These are phyloP conservation scores for Papilio machaon DNA, from an alignment of 1,140 invertebrate genomes.

Conservation along the genomic window DNA sequence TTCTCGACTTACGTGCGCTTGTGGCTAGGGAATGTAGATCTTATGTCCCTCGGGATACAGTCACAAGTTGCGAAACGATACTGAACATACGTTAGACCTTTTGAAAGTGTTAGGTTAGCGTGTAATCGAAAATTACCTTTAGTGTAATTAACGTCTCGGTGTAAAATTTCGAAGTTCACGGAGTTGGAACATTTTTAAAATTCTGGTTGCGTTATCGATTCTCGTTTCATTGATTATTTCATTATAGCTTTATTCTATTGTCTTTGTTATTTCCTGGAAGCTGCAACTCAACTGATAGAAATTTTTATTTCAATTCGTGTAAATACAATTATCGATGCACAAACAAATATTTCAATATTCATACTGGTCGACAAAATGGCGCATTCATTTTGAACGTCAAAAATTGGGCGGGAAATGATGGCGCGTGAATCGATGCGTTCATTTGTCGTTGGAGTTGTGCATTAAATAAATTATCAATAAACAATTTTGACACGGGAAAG, in stretches of 20 bases:
- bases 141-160: conserved; percentile 53
- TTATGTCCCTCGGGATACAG: conserved; percentile 55
- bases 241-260: background rate
- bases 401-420: conserved; percentile 53
- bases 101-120: conserved; percentile 51
- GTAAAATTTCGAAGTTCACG: conserved; percentile 41
- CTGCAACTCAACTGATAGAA: background rate
- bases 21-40: conserved; percentile 64
- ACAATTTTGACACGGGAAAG: conserved; percentile 76
- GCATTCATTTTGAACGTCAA: conserved; percentile 62
- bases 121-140: conserved; percentile 75
- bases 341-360: conserved; percentile 39
- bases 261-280: background rate
- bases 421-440: conserved; percentile 61
- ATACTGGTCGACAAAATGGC: conserved; percentile 49
- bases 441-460: conserved; percentile 63
- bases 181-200: conserved; percentile 24
- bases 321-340: background rate
- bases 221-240: conserved; percentile 14
- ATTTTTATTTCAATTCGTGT: background rate
- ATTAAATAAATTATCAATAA: conserved; percentile 75
- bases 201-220: conserved; percentile 31
- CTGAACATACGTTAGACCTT: conserved; percentile 43
- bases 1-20: conserved; percentile 68
- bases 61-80: conserved; percentile 44